Conservation (phyloP, 2,797 vertebrate genomes). For the Ceyx erithaca region DNA sequence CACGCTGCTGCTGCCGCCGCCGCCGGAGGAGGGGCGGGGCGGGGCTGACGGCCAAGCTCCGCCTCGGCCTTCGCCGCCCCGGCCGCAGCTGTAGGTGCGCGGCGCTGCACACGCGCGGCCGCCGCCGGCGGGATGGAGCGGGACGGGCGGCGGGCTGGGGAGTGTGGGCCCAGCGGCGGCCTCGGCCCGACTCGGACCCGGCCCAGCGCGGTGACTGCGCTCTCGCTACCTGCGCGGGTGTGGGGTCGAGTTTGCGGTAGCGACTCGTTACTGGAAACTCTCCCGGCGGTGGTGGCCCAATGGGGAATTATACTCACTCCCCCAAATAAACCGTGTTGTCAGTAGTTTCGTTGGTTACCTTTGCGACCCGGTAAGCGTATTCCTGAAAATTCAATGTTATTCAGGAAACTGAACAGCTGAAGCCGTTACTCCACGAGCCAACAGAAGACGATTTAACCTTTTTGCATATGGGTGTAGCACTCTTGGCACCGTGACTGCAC, state of each 20-base stretch:
- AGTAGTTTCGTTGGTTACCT: rapidly evolving
- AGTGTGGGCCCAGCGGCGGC: background rate
- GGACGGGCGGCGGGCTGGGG: too few relatives aligned
- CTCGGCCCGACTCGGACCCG: rapidly evolving
- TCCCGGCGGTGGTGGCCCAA: rapidly evolving
- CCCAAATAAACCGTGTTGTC: rapidly evolving
- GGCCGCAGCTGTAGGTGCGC: background rate
- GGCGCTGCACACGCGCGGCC: background rate
- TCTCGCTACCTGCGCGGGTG: background rate
- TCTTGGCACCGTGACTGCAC: rapidly evolving
- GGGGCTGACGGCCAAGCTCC: background rate
- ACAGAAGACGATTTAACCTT: rapidly evolving
- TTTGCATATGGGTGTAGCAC: rapidly evolving
- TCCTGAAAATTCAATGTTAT: background rate
- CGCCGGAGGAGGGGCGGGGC: background rate
- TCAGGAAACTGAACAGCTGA: rapidly evolving
- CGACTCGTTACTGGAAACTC: too few relatives aligned
- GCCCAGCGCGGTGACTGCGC: background rate
- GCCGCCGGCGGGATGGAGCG: background rate
- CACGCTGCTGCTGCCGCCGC: background rate
- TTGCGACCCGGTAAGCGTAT: rapidly evolving
- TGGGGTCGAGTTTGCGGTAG: rapidly evolving
- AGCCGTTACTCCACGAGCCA: rapidly evolving
- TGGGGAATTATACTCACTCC: rapidly evolving
- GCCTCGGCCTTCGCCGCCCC: background rate